phyloP scores from a whole-genome alignment of 2,797 vertebrate genomes.

The Coluber constrictor region DNA sequence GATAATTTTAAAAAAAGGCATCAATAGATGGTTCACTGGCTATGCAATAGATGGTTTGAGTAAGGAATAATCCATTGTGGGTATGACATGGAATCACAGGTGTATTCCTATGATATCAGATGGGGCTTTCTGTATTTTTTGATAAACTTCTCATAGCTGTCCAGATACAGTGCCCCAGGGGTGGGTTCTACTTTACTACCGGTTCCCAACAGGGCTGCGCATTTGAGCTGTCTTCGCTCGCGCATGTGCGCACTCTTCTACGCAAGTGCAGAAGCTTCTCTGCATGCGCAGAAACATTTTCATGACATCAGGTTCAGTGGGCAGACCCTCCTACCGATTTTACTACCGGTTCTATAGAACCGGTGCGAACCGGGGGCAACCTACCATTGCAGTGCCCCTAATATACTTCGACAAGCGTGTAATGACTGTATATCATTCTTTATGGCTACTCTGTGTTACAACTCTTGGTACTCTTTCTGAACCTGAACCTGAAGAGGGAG shows the following conservation, averaged over 20 bases:
- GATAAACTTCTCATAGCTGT: not conserved
- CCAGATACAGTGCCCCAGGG: not conserved
- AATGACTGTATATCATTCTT: no score
- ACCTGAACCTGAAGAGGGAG: not conserved
- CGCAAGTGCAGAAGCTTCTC: no score
- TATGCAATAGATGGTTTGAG: not conserved
- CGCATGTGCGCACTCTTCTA: no score
- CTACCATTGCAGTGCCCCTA: not conserved
- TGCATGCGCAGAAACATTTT: no score
- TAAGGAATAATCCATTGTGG: not conserved
- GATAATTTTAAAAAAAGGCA: not conserved
- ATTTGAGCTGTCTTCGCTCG: no score
- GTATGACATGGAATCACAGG: not conserved
- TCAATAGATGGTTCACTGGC: not conserved
- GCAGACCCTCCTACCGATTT: no score
- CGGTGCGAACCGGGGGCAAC: no score
- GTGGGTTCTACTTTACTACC: no score
- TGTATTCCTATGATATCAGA: not conserved
- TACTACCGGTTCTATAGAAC: no score
- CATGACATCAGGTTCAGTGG: no score
- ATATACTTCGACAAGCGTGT: not conserved
- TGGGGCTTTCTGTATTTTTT: not conserved
- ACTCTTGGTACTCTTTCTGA: not conserved
- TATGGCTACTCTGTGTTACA: not conserved
- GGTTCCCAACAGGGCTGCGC: no score